phyloP scores from a whole-genome alignment of 1,140 invertebrate genomes.

The Drosophila parabipectinata region DNA sequence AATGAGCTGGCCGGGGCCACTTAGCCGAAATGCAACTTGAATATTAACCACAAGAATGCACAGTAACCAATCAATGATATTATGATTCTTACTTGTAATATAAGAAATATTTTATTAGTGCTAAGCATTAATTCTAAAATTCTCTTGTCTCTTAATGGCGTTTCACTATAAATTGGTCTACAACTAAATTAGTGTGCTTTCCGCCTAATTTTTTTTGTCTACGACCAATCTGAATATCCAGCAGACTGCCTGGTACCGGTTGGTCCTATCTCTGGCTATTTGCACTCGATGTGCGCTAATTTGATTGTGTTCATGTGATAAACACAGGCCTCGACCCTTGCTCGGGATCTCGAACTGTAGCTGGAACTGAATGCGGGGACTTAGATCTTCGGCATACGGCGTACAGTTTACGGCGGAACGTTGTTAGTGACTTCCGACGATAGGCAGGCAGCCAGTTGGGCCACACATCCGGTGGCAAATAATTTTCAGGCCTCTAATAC shows the following conservation, averaged over 20 bases:
- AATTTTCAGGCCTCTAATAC: conserved; percentile 65
- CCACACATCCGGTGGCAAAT: conserved; percentile 80
- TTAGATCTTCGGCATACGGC: not conserved
- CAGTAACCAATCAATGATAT: not conserved
- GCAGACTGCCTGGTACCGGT: conserved; percentile 36
- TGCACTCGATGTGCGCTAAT: conserved; percentile 82
- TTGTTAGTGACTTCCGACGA: conserved; percentile 34
- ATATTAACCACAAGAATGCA: not conserved
- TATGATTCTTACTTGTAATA: no score
- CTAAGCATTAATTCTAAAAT: not conserved
- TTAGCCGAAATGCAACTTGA: conserved; percentile 3
- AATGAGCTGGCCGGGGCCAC: conserved; percentile 15
- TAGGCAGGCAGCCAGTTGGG: conserved; percentile 42
- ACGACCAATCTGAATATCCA: not conserved
- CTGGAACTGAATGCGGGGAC: conserved; percentile 4
- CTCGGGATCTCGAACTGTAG: conserved; percentile 19
- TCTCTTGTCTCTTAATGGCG: not conserved
- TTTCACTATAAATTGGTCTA: not conserved
- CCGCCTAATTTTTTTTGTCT: not conserved
- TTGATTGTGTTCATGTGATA: conserved; percentile 82
- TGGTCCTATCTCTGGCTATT: conserved; percentile 72
- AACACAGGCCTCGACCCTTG: conserved; percentile 54
- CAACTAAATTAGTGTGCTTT: not conserved
- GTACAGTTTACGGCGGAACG: conserved; percentile 2
- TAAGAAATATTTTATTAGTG: not conserved